Base-by-base conservation (phyloP, 1,140 invertebrate genomes). In the Anadara kagoshimensis region DNA sequence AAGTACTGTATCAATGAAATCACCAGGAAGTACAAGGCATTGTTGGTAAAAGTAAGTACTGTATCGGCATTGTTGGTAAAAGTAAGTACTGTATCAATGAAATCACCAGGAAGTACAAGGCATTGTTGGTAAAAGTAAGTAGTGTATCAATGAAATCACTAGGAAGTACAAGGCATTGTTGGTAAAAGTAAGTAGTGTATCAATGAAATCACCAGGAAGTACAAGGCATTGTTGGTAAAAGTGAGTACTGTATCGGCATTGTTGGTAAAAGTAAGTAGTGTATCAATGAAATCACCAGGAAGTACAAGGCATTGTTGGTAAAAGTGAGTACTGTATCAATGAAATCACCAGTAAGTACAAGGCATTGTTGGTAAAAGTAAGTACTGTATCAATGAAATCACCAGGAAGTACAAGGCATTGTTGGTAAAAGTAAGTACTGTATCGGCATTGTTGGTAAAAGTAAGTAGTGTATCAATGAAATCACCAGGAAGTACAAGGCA, bases 11-110 rank as follows among this genome's bases (percentile, higher is more conserved):
- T 88, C 12, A 85, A 86, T 54, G 88, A 92, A 76, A 82, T 80
- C 2, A 47, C 65, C 1, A 67, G 69, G 11, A 75, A 77, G 47
- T 78, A 81, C 24, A 72, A 77, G 54, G 84, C 85, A 24, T 51
- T 69, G 0, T 73, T 87, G 10, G 68, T 86, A 7, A 69, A n/a
- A n/a, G n/a, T n/a, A n/a, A n/a, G n/a, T n/a, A n/a, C n/a, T n/a
- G n/a, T n/a, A n/a, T n/a, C n/a, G 54, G 84, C 85, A 24, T 51
- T 69, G 0, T 73, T 87, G 10, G 68, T 86, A 7, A 69, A n/a
- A n/a, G n/a, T n/a, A n/a, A n/a, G n/a, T 92, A 90, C 78, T 91
- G 91, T 7, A 80, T 88, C 12, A 85, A 86, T 54, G 88, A 92
- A 76, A 82, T 80, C 2, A 47, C 65, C 1, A 67, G 69, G 11